Percentiles rank a stretch among this genome's conserved stretches.
These are phyloP conservation scores for Pygocentrus nattereri DNA, from an alignment of 2,797 vertebrate genomes.

Conservation along the genomic window DNA sequence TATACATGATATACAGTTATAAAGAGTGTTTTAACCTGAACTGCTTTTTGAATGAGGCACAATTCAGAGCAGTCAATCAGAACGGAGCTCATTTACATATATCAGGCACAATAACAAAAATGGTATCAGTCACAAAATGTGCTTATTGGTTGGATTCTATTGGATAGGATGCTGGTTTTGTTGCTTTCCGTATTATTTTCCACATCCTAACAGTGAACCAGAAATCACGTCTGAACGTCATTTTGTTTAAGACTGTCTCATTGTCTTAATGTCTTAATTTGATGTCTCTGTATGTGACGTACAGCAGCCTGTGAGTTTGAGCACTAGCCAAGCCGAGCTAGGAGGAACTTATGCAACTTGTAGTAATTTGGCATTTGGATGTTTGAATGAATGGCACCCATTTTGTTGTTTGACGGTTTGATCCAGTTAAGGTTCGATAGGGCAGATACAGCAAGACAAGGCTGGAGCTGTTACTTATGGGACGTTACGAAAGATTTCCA, in stretches of 20 bases:
- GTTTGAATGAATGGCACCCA: slow-evolving; percentile 26
- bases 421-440: slow-evolving; percentile 31
- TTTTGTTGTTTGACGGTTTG: slow-evolving; percentile 17
- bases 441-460: slow-evolving; percentile 30
- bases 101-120: not conserved
- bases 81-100: too few relatives aligned
- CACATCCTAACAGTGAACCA: not conserved
- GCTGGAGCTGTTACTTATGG: slow-evolving; percentile 19
- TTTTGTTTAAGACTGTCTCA: not conserved
- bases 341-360: slow-evolving; percentile 11
- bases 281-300: not conserved
- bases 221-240: not conserved
- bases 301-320: not conserved
- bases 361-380: slow-evolving; percentile 12
- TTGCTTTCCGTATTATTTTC: not conserved
- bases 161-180: not conserved
- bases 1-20: too few relatives aligned
- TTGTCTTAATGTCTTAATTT: slow-evolving; percentile 11
- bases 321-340: not conserved
- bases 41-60: not conserved
- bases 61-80: not conserved
- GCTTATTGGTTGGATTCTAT: not conserved
- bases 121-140: not conserved
- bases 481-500: slow-evolving; percentile 45
- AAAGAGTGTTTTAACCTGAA: not conserved